Conservation (phyloP, 2,797 vertebrate genomes). For the Mus minutoides region DNA sequence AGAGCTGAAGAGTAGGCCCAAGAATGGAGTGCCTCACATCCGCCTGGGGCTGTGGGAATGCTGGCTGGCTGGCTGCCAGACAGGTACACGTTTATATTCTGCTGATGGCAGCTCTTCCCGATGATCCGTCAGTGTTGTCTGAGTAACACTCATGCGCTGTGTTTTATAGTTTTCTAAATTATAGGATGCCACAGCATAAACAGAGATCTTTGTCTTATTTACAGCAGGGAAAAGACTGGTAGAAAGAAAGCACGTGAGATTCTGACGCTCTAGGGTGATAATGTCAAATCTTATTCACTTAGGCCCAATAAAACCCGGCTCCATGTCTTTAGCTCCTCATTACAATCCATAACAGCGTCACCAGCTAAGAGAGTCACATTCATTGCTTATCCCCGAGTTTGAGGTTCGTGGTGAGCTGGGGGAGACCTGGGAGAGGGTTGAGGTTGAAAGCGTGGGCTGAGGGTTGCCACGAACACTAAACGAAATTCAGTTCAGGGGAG, state of each 20-base stretch:
- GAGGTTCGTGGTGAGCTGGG: neutral
- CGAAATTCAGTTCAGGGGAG: constrained; percentile 36
- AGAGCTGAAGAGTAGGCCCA: neutral
- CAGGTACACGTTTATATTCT: neutral
- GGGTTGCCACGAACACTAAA: neutral
- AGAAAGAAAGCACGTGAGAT: neutral
- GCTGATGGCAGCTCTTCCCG: neutral
- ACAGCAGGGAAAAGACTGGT: neutral
- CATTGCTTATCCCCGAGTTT: neutral
- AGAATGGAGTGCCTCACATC: neutral
- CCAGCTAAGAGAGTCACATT: neutral
- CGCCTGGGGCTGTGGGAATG: no score
- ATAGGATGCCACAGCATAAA: constrained; percentile 15
- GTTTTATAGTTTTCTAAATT: constrained; percentile 48
- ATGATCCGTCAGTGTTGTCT: constrained; percentile 53
- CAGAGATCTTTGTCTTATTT: constrained; percentile 37
- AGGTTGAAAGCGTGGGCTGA: neutral
- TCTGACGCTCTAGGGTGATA: neutral
- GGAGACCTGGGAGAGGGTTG: neutral
- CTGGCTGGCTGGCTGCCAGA: neutral
- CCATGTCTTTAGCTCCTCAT: neutral
- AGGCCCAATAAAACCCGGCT: neutral
- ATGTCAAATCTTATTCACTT: neutral
- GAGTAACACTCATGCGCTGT: neutral
- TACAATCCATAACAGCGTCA: neutral